A percentile compares a stretch with the other conserved stretches of the same genome.
These are phyloP conservation scores for Rotaria macrura DNA, from an alignment of 2,888 invertebrate genomes.

Conservation along the genomic window DNA sequence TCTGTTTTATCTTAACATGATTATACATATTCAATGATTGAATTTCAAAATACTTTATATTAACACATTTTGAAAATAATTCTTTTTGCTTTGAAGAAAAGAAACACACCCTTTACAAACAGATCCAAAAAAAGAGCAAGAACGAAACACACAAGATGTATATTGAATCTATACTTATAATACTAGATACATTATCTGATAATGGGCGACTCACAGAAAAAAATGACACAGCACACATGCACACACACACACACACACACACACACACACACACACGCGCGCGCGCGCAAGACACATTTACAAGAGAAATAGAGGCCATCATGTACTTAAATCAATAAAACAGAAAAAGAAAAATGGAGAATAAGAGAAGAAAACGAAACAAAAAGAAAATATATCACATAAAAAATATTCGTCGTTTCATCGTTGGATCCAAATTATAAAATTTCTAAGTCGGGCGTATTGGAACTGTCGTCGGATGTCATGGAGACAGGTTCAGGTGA, in stretches of 20 bases:
- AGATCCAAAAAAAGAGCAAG: background rate
- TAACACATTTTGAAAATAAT: background rate
- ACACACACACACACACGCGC: background rate
- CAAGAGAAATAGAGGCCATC: background rate
- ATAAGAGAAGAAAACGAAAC: background rate
- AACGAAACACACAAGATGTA: background rate
- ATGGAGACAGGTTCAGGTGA: background rate
- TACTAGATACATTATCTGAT: slow-evolving; percentile 15
- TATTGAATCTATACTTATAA: background rate
- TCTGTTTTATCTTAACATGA: no score
- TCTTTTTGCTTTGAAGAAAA: background rate
- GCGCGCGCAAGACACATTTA: background rate
- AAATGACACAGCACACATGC: background rate
- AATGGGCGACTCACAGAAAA: background rate
- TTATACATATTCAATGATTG: no score
- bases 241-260: background rate
- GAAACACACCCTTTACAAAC: background rate
- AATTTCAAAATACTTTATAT: no score
- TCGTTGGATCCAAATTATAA: background rate
- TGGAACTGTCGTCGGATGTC: background rate
- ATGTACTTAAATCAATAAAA: no score
- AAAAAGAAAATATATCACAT: background rate
- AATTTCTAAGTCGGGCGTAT: background rate
- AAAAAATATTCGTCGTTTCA: background rate
- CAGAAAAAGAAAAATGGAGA: background rate